phyloP scores from a whole-genome alignment of 2,888 invertebrate genomes.

The Lasioglossum malachurum region DNA sequence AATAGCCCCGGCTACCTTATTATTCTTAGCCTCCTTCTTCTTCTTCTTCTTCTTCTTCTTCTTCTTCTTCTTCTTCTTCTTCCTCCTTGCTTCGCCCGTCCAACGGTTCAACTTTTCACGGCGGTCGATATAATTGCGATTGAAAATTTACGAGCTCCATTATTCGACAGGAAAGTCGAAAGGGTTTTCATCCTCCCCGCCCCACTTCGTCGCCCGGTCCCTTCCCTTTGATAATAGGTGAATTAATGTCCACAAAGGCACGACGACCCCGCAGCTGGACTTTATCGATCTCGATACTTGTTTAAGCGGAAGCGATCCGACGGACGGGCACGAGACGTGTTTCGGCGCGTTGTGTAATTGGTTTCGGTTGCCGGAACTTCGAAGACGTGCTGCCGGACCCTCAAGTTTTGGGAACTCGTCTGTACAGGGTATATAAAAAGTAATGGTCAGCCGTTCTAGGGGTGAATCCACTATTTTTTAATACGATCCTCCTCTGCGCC shows the following conservation, averaged over 20 bases:
- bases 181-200: constrained; percentile 22
- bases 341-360: not conserved
- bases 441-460: no score
- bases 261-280: constrained; percentile 35
- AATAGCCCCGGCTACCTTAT: constrained; percentile 48
- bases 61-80: constrained; percentile 21
- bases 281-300: constrained; percentile 36
- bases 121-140: constrained; percentile 43
- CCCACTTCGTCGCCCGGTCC: not conserved
- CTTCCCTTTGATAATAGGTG: constrained; percentile 37
- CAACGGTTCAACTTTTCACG: not conserved
- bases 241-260: constrained; percentile 47
- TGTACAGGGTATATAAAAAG: not conserved
- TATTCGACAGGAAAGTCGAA: constrained; percentile 40
- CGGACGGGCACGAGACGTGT: constrained; percentile 1
- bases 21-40: constrained; percentile 52
- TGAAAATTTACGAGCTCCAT: constrained; percentile 56
- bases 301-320: constrained; percentile 18
- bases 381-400: not conserved
- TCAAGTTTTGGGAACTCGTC: not conserved
- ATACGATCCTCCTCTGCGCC: no score
- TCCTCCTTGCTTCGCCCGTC: not conserved
- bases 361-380: not conserved
- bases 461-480: no score
- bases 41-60: constrained; percentile 27